Conservation (phyloP, 2,797 vertebrate genomes). For the Paratrypauchen microcephalus region DNA sequence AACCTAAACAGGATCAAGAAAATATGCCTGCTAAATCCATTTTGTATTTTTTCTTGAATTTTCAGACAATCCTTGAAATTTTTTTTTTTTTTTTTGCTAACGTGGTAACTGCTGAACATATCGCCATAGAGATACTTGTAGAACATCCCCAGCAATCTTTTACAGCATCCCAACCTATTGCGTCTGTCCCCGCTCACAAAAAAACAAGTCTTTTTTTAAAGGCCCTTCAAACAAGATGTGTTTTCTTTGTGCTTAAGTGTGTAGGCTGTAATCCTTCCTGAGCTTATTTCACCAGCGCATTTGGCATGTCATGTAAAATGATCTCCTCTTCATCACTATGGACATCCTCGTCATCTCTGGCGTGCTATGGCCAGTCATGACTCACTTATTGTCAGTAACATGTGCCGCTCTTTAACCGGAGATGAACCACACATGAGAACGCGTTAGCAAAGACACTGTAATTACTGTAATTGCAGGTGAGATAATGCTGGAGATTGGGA, state of each 20-base stretch:
- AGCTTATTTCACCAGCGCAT: constrained; percentile 32
- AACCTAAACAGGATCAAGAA: no score
- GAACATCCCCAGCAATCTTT: not conserved
- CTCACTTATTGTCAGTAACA: constrained; percentile 47
- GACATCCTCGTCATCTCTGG: constrained; percentile 27
- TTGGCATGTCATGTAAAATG: constrained; percentile 19
- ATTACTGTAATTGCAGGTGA: constrained; percentile 3
- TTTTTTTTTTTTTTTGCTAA: no score
- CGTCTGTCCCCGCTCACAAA: constrained; percentile 14
- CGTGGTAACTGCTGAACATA: no score
- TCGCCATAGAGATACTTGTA: no score
- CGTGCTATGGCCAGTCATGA: constrained; percentile 40
- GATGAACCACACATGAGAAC: constrained; percentile 37
- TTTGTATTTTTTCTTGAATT: no score
- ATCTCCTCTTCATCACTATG: constrained; percentile 29
- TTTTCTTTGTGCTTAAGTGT: constrained; percentile 25
- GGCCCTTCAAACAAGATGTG: constrained; percentile 40
- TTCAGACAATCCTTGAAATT: no score
- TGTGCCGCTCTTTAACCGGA: constrained; percentile 16
- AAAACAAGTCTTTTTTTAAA: constrained; percentile 19
- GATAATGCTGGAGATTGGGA: not conserved
- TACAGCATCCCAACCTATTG: not conserved
- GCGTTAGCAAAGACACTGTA: not conserved
- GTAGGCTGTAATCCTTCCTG: constrained; percentile 21
- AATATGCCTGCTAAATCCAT: no score